Evolutionary conservation across 2,888 invertebrate genomes (phyloP).

Genomic region (Leptodirus hochenwartii): DNA sequence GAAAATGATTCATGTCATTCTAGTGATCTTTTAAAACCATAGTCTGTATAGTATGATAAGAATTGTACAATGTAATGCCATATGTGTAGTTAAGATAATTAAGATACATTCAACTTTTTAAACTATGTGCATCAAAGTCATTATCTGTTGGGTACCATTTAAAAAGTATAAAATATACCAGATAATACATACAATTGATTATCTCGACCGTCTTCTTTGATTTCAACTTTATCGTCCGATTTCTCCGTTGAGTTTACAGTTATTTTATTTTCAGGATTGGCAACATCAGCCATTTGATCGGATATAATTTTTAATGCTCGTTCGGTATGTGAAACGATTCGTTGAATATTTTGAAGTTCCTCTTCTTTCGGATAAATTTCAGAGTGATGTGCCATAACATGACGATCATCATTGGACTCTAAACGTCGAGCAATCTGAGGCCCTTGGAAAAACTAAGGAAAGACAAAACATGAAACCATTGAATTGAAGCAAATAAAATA

Average conservation of each 20-base stretch:
- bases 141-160: too few relatives aligned
- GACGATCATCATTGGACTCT: slow-evolving; percentile 90
- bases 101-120: too few relatives aligned
- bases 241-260: slow-evolving; percentile 22
- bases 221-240: too few relatives aligned
- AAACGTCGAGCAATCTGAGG: slow-evolving; percentile 53
- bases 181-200: slow-evolving; percentile 60
- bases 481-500: slow-evolving; percentile 1
- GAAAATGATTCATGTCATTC: too few relatives aligned
- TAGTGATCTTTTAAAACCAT: too few relatives aligned
- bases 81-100: too few relatives aligned
- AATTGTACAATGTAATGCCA: too few relatives aligned
- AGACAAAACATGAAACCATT: slow-evolving; percentile 5
- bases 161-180: too few relatives aligned
- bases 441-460: slow-evolving; percentile 31
- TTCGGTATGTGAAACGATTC: slow-evolving; percentile 84
- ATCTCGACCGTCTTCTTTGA: slow-evolving; percentile 57
- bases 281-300: slow-evolving; percentile 61
- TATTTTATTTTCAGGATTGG: slow-evolving; percentile 18
- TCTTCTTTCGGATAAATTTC: slow-evolving; percentile 87
- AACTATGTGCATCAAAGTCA: too few relatives aligned
- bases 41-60: too few relatives aligned
- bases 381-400: slow-evolving; percentile 83
- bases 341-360: slow-evolving; percentile 77
- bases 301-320: slow-evolving; percentile 87